Percentiles rank a stretch among this genome's conserved stretches.
These are phyloP conservation scores for Trachythela sp. DNA, from an alignment of 64 coral and sea anemone species.

Conservation along the genomic window DNA sequence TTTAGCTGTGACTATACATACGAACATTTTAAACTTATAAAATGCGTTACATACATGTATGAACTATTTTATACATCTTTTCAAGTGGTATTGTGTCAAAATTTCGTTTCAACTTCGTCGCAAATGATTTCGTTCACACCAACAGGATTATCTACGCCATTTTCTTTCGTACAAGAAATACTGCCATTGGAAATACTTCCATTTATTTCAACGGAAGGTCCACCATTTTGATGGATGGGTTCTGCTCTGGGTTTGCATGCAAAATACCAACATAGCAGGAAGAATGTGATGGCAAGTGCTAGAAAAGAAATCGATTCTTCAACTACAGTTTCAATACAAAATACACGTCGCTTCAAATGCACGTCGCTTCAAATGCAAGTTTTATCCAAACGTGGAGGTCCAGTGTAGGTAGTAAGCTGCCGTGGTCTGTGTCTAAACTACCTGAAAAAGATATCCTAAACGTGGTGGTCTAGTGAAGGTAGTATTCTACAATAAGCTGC, in stretches of 20 bases:
- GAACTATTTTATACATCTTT: neutral
- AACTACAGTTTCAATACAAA: neutral
- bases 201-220: neutral
- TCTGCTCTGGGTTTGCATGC: neutral
- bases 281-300: neutral
- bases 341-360: neutral
- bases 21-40: neutral
- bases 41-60: neutral
- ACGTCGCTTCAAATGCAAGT: too few species aligned
- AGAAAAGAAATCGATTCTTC: neutral
- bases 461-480: too few species aligned
- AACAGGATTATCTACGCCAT: neutral
- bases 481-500: too few species aligned
- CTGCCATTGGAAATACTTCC: neutral
- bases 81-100: neutral
- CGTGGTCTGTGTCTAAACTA: too few species aligned
- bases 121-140: neutral
- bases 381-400: too few species aligned
- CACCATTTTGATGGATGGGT: neutral
- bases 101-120: neutral
- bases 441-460: too few species aligned
- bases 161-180: neutral
- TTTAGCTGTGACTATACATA: neutral
- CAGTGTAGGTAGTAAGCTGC: too few species aligned
- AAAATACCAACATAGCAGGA: conserved; percentile 4